These are phyloP conservation scores for Ammospiza nelsoni DNA, from an alignment of 2,113 vertebrate species.

Conservation along the genomic window DNA sequence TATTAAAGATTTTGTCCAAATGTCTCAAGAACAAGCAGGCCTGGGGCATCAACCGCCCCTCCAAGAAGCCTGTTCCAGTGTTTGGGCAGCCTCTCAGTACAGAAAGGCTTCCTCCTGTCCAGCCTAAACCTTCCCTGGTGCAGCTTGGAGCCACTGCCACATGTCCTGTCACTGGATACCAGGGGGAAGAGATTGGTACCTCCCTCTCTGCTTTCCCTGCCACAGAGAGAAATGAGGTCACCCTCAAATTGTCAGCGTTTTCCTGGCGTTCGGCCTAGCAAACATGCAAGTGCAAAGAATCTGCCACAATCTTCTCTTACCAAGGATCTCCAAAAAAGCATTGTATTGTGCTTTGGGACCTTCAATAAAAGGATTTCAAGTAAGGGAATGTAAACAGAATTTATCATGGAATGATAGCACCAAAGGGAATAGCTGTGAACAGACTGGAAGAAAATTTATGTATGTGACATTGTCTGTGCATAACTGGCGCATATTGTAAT, in stretches of 20 bases:
- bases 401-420: background rate
- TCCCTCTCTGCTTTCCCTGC: background rate
- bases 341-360: background rate
- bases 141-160: background rate
- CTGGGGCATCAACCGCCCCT: accelerated
- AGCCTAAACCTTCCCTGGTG: background rate
- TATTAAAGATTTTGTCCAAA: background rate
- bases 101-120: background rate
- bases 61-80: background rate
- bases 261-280: background rate
- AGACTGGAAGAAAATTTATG: constrained; percentile 27
- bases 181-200: background rate
- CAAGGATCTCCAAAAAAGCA: background rate
- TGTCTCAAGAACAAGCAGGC: background rate
- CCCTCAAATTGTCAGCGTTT: background rate
- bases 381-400: constrained; percentile 30
- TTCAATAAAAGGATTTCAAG: background rate
- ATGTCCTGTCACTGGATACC: accelerated
- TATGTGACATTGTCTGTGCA: background rate
- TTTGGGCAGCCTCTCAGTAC: background rate
- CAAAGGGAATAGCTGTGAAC: constrained; percentile 29
- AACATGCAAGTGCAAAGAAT: background rate
- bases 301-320: background rate
- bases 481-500: constrained; percentile 26
- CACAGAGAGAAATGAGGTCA: background rate